Base-by-base conservation (phyloP, 2,888 invertebrate genomes). In the Mellilla xanthometata region DNA sequence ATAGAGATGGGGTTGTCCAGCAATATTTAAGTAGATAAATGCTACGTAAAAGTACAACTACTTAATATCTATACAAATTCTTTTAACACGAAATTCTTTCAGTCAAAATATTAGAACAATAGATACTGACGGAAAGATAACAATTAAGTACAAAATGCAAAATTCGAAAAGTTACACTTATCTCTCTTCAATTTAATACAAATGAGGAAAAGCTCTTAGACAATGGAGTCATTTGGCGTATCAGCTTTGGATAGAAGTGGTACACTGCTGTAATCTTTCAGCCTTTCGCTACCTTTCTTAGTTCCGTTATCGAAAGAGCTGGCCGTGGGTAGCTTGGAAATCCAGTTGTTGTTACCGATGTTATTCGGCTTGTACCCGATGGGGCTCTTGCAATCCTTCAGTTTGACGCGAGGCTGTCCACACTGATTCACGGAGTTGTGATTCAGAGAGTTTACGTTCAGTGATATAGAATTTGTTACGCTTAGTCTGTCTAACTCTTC, bases 301-400 rank as follows among this genome's bases (percentile, higher is more conserved):
- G 80, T 63, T 10, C 83, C 79, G 47, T 82, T 83, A 41, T 90
- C 90, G 39, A 90, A 89, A 24, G 89, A 89, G 55, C 83, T 87
- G 1, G 90, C 81, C 7, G 87, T 76, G 0, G 88, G 78, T 43
- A 89, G 54, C 49, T 87, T 88, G 1, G 87, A 74, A 53, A 89
- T 80, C 88, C 90, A 90, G 69, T 89, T 89, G 52, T 90, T 90
- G 68, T 89, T 90, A 52, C 87, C 90, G 62, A 83, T 68, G 64
- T 85, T 85, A 69, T 75, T 81, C 22, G 75, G 64, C 55, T 81
- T 85, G 58, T 81, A 76, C 12, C 75, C 73, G 23, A 81, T 62
- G 2, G 81, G 70, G 34, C 80, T 84, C 39, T 79, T 76, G 23
- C 70, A 72, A 24, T 87, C 87, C 71, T 84, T 89, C 68, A 88